Percentiles rank a stretch among this genome's conserved stretches.
Evolutionary conservation across 2,888 invertebrate genomes (phyloP).

Genomic region (Mamestra brassicae): DNA sequence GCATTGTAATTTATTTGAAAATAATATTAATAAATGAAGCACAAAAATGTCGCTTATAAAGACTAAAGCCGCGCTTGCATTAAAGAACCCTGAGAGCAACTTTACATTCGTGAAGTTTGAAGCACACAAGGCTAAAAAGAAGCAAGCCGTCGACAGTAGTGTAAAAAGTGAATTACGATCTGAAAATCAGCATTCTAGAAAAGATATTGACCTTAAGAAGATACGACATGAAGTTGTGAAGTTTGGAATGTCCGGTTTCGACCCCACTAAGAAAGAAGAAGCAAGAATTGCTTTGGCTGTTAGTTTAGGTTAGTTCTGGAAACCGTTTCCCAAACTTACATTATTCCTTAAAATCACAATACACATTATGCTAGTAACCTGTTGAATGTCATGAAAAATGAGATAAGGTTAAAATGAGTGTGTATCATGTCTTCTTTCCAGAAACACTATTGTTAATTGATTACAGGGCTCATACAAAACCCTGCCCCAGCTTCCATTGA

Average conservation of each 20-base stretch:
- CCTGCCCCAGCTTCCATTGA: neutral
- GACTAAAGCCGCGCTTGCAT: conserved; percentile 89
- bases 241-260: conserved; percentile 95
- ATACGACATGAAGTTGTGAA: conserved; percentile 95
- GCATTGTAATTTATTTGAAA: neutral
- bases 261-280: conserved; percentile 93
- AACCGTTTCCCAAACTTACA: neutral
- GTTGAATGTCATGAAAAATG: neutral
- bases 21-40: neutral
- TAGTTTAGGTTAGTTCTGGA: conserved; percentile 92
- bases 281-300: conserved; percentile 95
- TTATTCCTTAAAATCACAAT: neutral
- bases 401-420: neutral
- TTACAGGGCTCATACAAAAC: conserved; percentile 29
- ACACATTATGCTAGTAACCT: neutral
- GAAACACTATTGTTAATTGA: neutral
- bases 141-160: conserved; percentile 62
- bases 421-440: neutral
- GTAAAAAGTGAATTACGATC: conserved; percentile 60
- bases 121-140: conserved; percentile 89
- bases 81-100: conserved; percentile 83
- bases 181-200: conserved; percentile 66
- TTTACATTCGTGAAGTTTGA: conserved; percentile 88
- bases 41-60: conserved; percentile 82
- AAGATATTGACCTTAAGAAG: conserved; percentile 93